Base-by-base conservation (phyloP, 2,113 vertebrate species). In the Leptobrachium ailaonicum region DNA sequence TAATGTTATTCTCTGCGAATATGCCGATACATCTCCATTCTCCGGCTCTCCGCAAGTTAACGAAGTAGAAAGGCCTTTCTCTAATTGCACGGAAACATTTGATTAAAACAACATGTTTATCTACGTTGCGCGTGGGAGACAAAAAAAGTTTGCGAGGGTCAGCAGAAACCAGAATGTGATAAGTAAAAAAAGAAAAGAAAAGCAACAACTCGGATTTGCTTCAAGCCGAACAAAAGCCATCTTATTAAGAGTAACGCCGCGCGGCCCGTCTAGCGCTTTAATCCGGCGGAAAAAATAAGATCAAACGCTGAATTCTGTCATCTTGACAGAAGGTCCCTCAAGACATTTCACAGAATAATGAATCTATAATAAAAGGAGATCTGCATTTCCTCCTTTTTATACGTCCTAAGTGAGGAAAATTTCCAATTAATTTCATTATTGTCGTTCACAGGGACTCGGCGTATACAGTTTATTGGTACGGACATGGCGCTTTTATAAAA, bases 261-360 rank as follows among this genome's bases (percentile, higher is more conserved):
- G 44, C 10, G 11, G 50, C 71, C 43, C 41, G 1, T 12, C 42
- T 80, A 40, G 7, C 47, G 56, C 60, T 64, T 70, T 70, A 14
- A 77, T n/a, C 45, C 50, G 69, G 53, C 71, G 44, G 64, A 66
- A 53, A 76, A 53, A 42, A n/a, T 43, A 66, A 80, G 71, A 80
- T 80, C 78, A 80, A 80, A 80, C 53, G 43, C n/a, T 20, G 53
- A 71, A 68, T 80, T 58, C 71, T 80, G 78, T 74, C 78, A 80
- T 80, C 78, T 74, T 74, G 71, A 67, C 78, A 80, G 66, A 74
- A 58, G 71, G 50, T 80, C 78, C 71, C 71, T 42, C 10, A 11
- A 64, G 78, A 80, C 71, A 56, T 80, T 54, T 80, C 63, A 50
- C 40, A 66, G 78, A 71, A 44, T 74, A 68, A 73, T 80, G 73